These are phyloP conservation scores for Plodia interpunctella DNA, from an alignment of 1,140 invertebrate species.

Conservation along the genomic window DNA sequence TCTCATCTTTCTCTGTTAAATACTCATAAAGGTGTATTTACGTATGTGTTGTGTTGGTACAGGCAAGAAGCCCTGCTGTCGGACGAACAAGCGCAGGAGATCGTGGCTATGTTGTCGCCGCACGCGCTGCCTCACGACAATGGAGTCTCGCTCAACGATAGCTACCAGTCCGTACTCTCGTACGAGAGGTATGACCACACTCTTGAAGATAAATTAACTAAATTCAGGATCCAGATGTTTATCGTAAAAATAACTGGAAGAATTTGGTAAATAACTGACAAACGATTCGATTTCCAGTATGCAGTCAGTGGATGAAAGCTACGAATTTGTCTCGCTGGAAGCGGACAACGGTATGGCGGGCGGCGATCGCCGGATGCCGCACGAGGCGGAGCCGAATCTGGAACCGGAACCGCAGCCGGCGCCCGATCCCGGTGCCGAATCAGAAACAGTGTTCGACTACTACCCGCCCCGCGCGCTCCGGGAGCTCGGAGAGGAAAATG, in stretches of 20 bases:
- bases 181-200: constrained; percentile 58
- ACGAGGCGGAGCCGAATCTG: constrained; percentile 18
- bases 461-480: constrained; percentile 71
- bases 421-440: not conserved
- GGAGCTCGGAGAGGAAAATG: constrained; percentile 81
- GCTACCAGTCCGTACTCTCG: constrained; percentile 76
- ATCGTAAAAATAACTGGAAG: too few relatives aligned
- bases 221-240: too few relatives aligned
- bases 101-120: constrained; percentile 85
- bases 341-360: constrained; percentile 44
- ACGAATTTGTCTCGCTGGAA: constrained; percentile 64
- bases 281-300: constrained; percentile 37
- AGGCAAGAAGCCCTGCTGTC: constrained; percentile 87
- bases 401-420: constrained; percentile 18
- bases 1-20: too few relatives aligned
- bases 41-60: constrained; percentile 27
- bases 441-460: constrained; percentile 52
- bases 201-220: too few relatives aligned
- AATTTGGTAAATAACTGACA: too few relatives aligned
- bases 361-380: constrained; percentile 37
- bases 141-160: constrained; percentile 73
- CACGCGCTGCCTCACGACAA: constrained; percentile 62
- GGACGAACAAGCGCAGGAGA: constrained; percentile 91
- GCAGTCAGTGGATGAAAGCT: constrained; percentile 74
- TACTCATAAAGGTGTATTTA: not conserved